Base-by-base conservation (phyloP, 2,113 vertebrate species). In the Saccopteryx bilineata region DNA sequence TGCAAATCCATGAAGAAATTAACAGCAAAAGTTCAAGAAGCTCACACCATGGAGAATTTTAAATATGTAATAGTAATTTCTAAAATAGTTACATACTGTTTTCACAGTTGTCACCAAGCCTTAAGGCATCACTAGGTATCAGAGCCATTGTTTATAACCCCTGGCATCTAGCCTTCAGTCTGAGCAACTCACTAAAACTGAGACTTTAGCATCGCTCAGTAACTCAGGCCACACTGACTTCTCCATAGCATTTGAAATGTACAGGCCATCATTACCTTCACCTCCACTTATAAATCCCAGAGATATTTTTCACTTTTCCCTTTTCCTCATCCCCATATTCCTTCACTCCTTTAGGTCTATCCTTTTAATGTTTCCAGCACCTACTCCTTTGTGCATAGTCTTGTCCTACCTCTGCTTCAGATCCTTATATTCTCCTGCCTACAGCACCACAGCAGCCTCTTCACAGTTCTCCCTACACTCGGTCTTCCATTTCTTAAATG, bases 61-160 rank as follows among this genome's bases (percentile, higher is more conserved):
- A 74, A 88, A 19, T 52, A 89, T 0, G 5, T 28, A 65, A 65
- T 3, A 82, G 82, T 14, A 88, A 5, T 48, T 19, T 75, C 76
- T 66, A 69, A 89, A 83, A 75, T 66, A 93, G 48, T 39, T 52
- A 94, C 72, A 82, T 66, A 56, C 7, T 74, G 9, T 74, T 66
- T 89, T 56, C 33, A 58, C 5, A 75, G 86, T 4, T 15, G 54
- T 72, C 65, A 66, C 10, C 58, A 28, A 88, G 65, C 10, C 46
- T 31, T 26, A 63, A 72, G n/a, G 24, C 65, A n/a, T 69, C 56
- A 46, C 2, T 50, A 24, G 18, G 66, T 82, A 24, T 74, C n/a
- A 88, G 58, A 94, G 56, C 28, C 79, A 63, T 68, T 52, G 11
- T 63, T 60, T 52, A 60, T 56, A 9, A 1, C n/a, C n/a, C 60